A percentile compares a stretch with the other conserved stretches of the same genome.
Conservation (phyloP, 2,797 vertebrate species). For the Clarias platycephalus region DNA sequence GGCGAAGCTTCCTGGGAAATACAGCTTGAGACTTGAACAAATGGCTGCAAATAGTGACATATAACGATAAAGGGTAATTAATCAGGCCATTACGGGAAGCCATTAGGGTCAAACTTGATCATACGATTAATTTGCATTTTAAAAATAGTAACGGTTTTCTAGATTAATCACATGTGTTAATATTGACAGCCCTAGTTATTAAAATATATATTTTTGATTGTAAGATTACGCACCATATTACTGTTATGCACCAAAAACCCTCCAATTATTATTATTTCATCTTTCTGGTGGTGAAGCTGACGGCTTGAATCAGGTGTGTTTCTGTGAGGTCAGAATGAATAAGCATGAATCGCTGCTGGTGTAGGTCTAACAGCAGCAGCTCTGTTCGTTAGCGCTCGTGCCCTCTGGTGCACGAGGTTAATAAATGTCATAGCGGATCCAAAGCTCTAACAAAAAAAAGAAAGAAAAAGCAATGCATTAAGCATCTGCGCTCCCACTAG, state of each 20-base stretch:
- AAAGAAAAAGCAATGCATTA: background rate
- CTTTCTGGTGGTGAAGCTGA: background rate
- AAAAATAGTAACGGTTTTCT: too few species aligned
- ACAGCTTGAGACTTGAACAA: background rate
- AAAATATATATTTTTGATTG: background rate
- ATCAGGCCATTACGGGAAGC: too few species aligned
- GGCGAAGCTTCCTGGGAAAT: background rate
- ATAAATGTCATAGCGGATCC: background rate
- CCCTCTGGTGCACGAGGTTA: conserved; percentile 7
- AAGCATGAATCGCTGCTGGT: background rate
- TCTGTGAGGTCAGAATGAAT: background rate
- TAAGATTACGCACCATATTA: background rate
- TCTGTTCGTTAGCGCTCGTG: background rate
- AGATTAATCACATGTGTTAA: too few species aligned
- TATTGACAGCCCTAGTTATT: too few species aligned
- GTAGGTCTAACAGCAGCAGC: too few species aligned
- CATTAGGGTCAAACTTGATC: too few species aligned
- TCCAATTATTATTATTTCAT: background rate
- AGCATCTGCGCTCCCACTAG: background rate
- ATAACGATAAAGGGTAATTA: background rate
- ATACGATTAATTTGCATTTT: too few species aligned
- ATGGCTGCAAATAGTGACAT: background rate
- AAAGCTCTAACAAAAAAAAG: background rate
- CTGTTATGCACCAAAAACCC: background rate
- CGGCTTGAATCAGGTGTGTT: background rate